These are phyloP conservation scores for Linepithema humile DNA, from an alignment of 1,140 invertebrate genomes.

Conservation along the genomic window DNA sequence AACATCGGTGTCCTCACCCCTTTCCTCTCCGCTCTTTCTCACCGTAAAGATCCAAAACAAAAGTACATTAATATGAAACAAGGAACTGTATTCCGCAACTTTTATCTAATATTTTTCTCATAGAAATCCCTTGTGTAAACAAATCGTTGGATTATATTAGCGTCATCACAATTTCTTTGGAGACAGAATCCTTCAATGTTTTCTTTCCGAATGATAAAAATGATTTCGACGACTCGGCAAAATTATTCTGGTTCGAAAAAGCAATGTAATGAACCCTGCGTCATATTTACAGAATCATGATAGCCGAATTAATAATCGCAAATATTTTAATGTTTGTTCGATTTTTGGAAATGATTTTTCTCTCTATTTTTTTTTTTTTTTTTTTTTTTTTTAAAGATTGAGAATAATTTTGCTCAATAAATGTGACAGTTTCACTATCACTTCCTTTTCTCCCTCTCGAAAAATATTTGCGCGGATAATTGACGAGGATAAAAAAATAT, in stretches of 20 bases:
- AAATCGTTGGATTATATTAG: slow-evolving; percentile 18
- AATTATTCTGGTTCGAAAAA: slow-evolving; percentile 57
- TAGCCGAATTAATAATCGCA: slow-evolving; percentile 30
- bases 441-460: background rate
- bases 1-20: background rate
- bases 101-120: slow-evolving; percentile 9
- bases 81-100: slow-evolving; percentile 12
- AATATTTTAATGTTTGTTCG: background rate
- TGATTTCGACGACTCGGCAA: slow-evolving; percentile 62
- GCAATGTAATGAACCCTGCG: slow-evolving; percentile 29
- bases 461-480: slow-evolving; percentile 33
- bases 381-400: background rate
- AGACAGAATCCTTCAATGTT: background rate
- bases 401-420: slow-evolving; percentile 20
- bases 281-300: too few species aligned
- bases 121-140: background rate
- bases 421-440: background rate
- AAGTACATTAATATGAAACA: slow-evolving; percentile 48
- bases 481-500: slow-evolving; percentile 38
- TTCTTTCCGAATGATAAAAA: slow-evolving; percentile 52
- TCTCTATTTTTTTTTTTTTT: too few species aligned
- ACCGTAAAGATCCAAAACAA: slow-evolving; percentile 2
- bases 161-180: background rate
- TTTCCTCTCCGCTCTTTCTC: background rate
- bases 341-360: slow-evolving; percentile 1